Base-by-base conservation (phyloP, 2,113 vertebrate genomes). In the Bettongia penicillata region DNA sequence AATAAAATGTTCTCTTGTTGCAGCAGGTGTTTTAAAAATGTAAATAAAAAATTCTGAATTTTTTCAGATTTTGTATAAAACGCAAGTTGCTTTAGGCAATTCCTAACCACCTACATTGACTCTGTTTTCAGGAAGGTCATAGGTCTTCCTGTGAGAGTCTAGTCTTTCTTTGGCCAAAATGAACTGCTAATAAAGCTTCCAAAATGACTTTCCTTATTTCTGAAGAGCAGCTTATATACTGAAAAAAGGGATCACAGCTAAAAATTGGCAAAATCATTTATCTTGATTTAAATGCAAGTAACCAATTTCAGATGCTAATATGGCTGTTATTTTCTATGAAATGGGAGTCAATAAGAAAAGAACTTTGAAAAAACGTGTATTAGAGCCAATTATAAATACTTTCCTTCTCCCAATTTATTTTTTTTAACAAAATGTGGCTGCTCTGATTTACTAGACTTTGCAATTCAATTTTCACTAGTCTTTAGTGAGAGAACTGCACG, bases 381-480 rank as follows among this genome's bases (percentile, higher is more conserved):
- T 28, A 9, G 24, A 93, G 93, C 84, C 9, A 51, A 19, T 47
- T 37, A 89, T 24, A 77, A 37, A 53, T 55, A 95, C 3, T 19
- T n/a, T 77, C 5, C 12, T 1, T n/a, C 5, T 1, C 14, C 61
- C 37, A n/a, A 9, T 11, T 57, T 28, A 12, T 10, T 28, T 57
- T 11, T 28, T 68, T 77, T 37, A 91, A 90, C n/a, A 93, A 95
- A 95, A n/a, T 77, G 3, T 91, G 68, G 55, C 49, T 92, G 3
- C 14, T 93, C 37, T 94, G 48, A 93, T 91, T 97, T 91, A 96
- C 93, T 96, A 50, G n/a, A 89, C 47, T 47, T 93, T 97, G 19
- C 95, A 95, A 96, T 95, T n/a, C 77, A 97, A 0, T 95, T 90
- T 95, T 94, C 92, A 90, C 91, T 97, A 77, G 93, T 97, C 89